Evolutionary conservation across 2,113 vertebrate genomes (phyloP).

Genomic region (Meleagris gallopavo): DNA sequence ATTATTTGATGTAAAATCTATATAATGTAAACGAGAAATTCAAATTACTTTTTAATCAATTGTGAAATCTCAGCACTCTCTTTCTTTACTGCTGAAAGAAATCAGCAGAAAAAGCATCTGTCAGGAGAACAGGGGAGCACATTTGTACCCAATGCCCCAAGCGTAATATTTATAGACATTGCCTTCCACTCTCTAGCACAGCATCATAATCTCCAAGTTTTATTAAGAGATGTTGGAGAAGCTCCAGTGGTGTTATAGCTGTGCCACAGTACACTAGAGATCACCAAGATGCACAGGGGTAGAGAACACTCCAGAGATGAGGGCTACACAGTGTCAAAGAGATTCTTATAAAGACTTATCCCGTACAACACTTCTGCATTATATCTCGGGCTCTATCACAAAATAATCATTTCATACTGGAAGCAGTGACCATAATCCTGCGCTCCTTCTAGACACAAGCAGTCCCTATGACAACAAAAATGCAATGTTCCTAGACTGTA

Average conservation of each 20-base stretch:
- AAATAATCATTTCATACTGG: not conserved
- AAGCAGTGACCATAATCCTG: not conserved
- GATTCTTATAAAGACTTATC: not conserved
- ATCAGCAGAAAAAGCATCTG: not conserved
- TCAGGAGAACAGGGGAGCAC: not conserved
- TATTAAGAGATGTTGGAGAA: not conserved
- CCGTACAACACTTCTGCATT: not conserved
- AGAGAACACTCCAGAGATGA: not conserved
- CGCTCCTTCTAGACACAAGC: not conserved
- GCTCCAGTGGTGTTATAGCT: not conserved
- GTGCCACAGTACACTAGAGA: accelerated
- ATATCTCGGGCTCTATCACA: not conserved
- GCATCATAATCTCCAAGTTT: not conserved
- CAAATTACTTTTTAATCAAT: not conserved
- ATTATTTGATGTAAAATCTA: not conserved
- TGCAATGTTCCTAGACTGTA: not conserved
- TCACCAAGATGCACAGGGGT: not conserved
- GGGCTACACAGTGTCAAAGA: not conserved
- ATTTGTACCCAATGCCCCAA: not conserved
- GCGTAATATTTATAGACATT: not conserved
- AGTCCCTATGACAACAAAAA: not conserved
- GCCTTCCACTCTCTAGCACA: not conserved
- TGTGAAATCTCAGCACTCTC: not conserved
- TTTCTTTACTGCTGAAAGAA: not conserved
- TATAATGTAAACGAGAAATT: not conserved